Conservation (phyloP, 2,888 invertebrate genomes). For the Doris montereyensis region DNA sequence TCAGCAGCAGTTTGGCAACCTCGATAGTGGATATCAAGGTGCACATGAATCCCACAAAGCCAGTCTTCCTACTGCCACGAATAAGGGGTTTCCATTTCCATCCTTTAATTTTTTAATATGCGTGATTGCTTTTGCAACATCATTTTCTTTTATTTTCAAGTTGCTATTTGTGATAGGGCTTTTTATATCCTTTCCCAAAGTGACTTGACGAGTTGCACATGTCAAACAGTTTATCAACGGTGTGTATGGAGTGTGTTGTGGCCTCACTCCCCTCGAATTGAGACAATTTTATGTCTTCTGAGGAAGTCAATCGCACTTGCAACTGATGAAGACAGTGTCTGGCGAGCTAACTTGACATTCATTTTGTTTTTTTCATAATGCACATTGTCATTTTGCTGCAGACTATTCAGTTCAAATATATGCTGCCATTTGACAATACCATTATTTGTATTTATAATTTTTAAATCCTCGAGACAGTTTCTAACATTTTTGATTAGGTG, state of each 20-base stretch:
- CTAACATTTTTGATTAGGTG: constrained; percentile 25
- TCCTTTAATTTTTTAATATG: not conserved
- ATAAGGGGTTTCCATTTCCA: not conserved
- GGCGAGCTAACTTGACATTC: constrained; percentile 17
- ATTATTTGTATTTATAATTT: not conserved
- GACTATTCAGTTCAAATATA: not conserved
- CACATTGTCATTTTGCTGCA: constrained; percentile 5
- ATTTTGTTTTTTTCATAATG: constrained; percentile 13
- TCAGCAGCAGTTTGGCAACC: not conserved
- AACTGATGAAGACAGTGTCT: constrained; percentile 6
- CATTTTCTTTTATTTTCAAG: not conserved
- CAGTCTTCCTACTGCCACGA: not conserved
- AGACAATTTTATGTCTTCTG: not conserved
- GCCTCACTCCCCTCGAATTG: constrained; percentile 4
- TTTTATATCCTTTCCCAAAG: not conserved
- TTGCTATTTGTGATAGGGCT: not conserved
- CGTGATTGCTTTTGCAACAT: not conserved
- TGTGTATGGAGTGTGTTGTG: too few species aligned
- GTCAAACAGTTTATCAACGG: too few species aligned
- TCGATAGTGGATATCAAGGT: not conserved
- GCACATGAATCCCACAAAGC: constrained; percentile 1
- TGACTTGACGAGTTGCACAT: constrained; percentile 8
- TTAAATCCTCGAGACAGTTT: not conserved
- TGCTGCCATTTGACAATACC: not conserved
- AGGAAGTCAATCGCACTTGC: constrained; percentile 8